Base-by-base conservation (phyloP, 2,888 invertebrate genomes). In the Epicampocera succincta region DNA sequence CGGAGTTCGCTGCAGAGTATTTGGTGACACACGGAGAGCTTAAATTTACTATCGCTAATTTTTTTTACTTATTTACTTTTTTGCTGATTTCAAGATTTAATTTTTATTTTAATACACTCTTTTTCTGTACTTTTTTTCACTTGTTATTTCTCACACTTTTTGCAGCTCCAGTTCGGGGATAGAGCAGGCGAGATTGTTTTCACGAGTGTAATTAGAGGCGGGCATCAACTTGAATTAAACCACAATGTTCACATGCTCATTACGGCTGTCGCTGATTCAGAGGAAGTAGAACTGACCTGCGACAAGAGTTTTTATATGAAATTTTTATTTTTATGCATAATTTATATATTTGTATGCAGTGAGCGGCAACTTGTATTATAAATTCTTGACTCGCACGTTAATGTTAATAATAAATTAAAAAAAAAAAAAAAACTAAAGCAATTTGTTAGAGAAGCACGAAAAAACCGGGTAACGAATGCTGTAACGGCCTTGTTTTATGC, bases 201-300 rank as follows among this genome's bases (percentile, higher is more conserved):
- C 42, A 17, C 3, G 19, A 46, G 25, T 71, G 77, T 52, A 79
- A 79, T 68, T 54, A 15, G 78, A 79, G 25, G 25, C 72, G 54
- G 21, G 52, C 38, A 60, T 72, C 21, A 50, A 66, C 38, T 60
- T 56, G n/a, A 79, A 73, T 66, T 66, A 29, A 75, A 78, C 78
- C 78, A 60, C 82, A 82, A 66, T 19, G 46, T 78, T 78, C 74
- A 40, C 78, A 78, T 74, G 78, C 46, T 65, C 48, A 46, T 21
- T 50, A 40, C 48, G 68, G 46, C 42, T 74, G 33, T 33, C 8
- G 33, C 3, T 9, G 69, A 54, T 66, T 52, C 15, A 66, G 29
- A 21, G 38, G 54, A 56, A 17, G 15, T 13, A 63, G 19, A 60
- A 72, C 81, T 81, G 81, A 81, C 81, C 81, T 73, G 11, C 13